Percentiles rank a stretch among this genome's conserved stretches.
Evolutionary conservation across 1,140 invertebrate species (phyloP).

Genomic region (Batillaria attramentaria): DNA sequence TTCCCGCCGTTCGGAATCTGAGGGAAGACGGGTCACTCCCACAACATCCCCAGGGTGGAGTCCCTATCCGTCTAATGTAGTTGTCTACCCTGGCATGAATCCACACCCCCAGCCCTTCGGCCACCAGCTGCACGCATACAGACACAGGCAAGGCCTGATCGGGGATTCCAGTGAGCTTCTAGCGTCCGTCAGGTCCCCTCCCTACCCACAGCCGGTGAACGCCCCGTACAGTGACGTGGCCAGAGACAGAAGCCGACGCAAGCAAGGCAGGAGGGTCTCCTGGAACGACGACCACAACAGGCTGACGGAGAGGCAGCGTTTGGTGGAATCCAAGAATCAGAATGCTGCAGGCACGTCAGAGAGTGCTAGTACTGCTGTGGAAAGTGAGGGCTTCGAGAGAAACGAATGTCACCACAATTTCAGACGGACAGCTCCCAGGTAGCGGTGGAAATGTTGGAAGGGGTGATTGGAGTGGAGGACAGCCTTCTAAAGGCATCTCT

Average conservation of each 20-base stretch:
- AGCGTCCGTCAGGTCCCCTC: no score
- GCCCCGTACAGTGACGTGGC: no score
- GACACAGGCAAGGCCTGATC: conserved; percentile 21
- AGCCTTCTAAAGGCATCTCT: no score
- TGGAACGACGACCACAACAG: conserved; percentile 27
- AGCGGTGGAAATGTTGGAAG: background rate
- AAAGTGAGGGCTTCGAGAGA: background rate
- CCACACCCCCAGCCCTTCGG: background rate
- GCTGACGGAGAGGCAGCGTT: background rate
- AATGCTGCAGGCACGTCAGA: no score
- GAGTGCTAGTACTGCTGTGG: no score
- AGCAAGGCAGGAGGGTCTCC: conserved; percentile 8
- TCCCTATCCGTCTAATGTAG: no score
- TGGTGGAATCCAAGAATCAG: background rate
- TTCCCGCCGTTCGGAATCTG: no score
- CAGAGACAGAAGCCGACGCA: conserved; percentile 3
- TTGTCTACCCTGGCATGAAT: no score
- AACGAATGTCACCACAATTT: background rate
- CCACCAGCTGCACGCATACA: conserved; percentile 5
- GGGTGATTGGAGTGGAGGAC: background rate
- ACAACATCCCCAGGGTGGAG: no score
- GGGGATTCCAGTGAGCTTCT: conserved; percentile 15
- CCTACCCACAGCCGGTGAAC: no score
- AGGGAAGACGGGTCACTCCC: no score
- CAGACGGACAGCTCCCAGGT: background rate